These are phyloP conservation scores for Anguilla obscura DNA, from an alignment of 2,797 vertebrate genomes.

Conservation along the genomic window DNA sequence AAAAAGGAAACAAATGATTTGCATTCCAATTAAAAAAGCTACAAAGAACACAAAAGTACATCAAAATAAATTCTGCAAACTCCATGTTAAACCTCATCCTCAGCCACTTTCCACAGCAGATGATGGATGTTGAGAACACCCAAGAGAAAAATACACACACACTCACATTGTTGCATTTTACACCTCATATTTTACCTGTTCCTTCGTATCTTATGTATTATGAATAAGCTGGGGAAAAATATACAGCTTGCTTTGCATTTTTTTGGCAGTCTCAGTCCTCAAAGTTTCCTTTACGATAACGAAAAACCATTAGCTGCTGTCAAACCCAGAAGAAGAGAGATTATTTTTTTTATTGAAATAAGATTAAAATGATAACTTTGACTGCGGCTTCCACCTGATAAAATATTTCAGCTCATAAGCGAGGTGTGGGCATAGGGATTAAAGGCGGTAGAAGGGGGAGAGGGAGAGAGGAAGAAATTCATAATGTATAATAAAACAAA, in stretches of 20 bases:
- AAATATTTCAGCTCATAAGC: conserved; percentile 98
- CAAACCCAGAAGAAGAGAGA: conserved; percentile 81
- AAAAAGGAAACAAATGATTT: not conserved
- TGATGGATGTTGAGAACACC: conserved; percentile 21
- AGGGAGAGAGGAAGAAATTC: conserved; percentile 63
- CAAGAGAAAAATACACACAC: conserved; percentile 24
- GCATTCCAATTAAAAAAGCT: not conserved
- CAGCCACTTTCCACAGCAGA: not conserved
- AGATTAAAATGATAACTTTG: conserved; percentile 92
- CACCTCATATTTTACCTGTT: conserved; percentile 58
- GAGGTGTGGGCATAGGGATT: conserved; percentile 82
- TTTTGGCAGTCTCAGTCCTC: conserved; percentile 73
- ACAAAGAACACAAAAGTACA: not conserved
- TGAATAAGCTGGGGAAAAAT: conserved; percentile 73
- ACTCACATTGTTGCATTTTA: conserved; percentile 52
- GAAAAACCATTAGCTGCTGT: conserved; percentile 92
- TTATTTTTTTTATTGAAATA: conserved; percentile 97
- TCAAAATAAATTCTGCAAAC: not conserved
- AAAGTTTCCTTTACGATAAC: conserved; percentile 87
- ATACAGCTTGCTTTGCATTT: conserved; percentile 71
- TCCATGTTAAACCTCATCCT: not conserved
- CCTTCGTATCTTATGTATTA: conserved; percentile 57
- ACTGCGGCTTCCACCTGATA: conserved; percentile 86
- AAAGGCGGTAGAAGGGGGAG: conserved; percentile 60
- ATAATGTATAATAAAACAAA: conserved; percentile 84